Evolutionary conservation across 2,797 vertebrate species (phyloP).

Genomic region (Poecilia gillii): DNA sequence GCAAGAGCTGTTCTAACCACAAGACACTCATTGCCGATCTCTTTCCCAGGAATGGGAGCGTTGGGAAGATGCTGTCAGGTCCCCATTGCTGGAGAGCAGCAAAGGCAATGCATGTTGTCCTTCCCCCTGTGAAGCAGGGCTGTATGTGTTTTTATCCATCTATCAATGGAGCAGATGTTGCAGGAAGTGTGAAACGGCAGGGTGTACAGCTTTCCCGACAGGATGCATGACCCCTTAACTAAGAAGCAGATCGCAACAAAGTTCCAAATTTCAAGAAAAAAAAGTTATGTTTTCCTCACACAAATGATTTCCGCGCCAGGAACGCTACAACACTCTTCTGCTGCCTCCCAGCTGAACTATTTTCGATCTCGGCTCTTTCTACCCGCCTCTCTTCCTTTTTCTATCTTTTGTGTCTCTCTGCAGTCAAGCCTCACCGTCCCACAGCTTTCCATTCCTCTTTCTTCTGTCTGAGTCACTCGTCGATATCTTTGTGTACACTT

Average conservation of each 20-base stretch:
- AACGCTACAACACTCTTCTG: background rate
- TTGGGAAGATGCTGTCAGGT: background rate
- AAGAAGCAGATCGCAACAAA: background rate
- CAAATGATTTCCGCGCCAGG: background rate
- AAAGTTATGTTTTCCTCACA: background rate
- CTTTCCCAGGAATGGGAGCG: background rate
- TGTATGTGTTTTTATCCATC: background rate
- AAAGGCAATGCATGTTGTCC: background rate
- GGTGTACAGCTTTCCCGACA: background rate
- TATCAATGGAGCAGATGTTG: background rate
- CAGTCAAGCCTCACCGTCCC: slow-evolving; percentile 48
- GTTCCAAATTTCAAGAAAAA: background rate
- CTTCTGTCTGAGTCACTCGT: slow-evolving; percentile 74
- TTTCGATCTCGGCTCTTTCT: slow-evolving; percentile 36
- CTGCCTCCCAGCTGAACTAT: slow-evolving; percentile 15
- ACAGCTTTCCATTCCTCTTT: slow-evolving; percentile 66
- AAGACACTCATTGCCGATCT: background rate
- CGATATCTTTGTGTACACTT: slow-evolving; percentile 80
- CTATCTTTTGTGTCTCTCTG: slow-evolving; percentile 25
- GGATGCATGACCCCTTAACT: background rate
- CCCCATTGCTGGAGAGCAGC: background rate
- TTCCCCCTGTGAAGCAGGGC: background rate
- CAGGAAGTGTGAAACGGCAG: background rate
- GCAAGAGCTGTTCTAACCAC: background rate
- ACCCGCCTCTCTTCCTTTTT: slow-evolving; percentile 24